Conservation (phyloP, 2,888 invertebrate genomes). For the Papilio demoleus region DNA sequence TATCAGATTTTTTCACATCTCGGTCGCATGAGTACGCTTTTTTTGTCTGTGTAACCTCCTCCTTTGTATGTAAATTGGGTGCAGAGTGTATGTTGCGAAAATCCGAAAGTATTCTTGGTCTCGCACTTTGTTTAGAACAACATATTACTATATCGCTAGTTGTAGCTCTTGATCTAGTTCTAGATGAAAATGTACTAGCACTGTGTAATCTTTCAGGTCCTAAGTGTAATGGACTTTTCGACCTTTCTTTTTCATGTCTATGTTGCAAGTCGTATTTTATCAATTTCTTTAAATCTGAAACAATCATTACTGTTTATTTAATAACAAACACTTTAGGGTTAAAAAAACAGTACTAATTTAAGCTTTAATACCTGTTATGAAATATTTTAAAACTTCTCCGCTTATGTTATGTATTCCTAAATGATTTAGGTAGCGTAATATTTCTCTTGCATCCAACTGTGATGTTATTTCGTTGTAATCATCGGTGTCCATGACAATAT, state of each 20-base stretch:
- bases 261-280: conserved; percentile 85
- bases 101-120: conserved; percentile 46
- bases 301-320: background rate
- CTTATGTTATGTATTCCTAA: conserved; percentile 90
- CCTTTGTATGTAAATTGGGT: conserved; percentile 59
- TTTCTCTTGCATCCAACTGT: conserved; percentile 87
- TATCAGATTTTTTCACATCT: conserved; percentile 62
- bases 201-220: conserved; percentile 76
- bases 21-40: conserved; percentile 71
- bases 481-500: conserved; percentile 44
- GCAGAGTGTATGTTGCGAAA: conserved; percentile 64
- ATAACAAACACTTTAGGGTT: background rate
- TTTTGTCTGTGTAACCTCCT: conserved; percentile 56
- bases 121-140: conserved; percentile 63
- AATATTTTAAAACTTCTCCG: conserved; percentile 89
- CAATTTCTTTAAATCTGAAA: conserved; percentile 86
- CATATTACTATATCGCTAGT: conserved; percentile 48
- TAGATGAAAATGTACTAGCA: conserved; percentile 77
- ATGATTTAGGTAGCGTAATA: conserved; percentile 88
- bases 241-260: conserved; percentile 54
- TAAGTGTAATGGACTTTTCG: conserved; percentile 41
- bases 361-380: conserved; percentile 87
- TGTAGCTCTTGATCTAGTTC: conserved; percentile 63
- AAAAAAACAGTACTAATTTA: background rate
- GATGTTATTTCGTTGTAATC: conserved; percentile 69